These are phyloP conservation scores for Erebia epiphron DNA, from an alignment of 2,888 invertebrate genomes.

Conservation along the genomic window DNA sequence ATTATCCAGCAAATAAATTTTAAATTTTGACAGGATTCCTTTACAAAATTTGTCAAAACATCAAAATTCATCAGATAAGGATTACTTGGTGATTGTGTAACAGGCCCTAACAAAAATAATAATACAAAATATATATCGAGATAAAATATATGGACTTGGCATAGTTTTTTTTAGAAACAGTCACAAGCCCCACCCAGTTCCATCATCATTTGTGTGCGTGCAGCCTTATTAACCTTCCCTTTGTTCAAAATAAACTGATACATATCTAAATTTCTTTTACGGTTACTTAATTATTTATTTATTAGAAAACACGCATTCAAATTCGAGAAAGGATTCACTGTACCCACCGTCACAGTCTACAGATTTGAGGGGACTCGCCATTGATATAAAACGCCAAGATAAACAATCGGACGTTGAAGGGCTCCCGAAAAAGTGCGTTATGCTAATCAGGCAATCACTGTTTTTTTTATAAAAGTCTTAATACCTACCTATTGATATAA, in stretches of 20 bases:
- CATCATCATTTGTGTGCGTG: slow-evolving; percentile 11
- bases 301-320: slow-evolving; percentile 33
- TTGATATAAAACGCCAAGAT: slow-evolving; percentile 10
- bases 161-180: background rate
- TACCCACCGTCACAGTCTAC: slow-evolving; percentile 28
- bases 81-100: too few species aligned
- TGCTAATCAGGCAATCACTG: slow-evolving; percentile 2
- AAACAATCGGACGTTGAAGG: slow-evolving; percentile 10
- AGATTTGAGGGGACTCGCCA: slow-evolving; percentile 17
- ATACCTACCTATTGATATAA: too few species aligned
- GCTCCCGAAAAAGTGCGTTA: slow-evolving; percentile 18
- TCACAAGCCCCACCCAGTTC: background rate
- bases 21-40: too few species aligned
- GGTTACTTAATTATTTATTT: slow-evolving; percentile 35
- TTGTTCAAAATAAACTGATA: slow-evolving; percentile 18
- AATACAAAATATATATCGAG: too few species aligned
- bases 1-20: too few species aligned
- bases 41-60: too few species aligned
- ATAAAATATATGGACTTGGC: background rate
- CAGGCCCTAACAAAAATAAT: too few species aligned
- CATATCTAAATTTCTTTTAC: slow-evolving; percentile 30
- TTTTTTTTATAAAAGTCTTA: too few species aligned
- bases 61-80: too few species aligned
- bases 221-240: slow-evolving; percentile 15
- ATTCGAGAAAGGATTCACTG: slow-evolving; percentile 21